These are phyloP conservation scores for Accipiter virgatus DNA, from an alignment of 2,113 vertebrate genomes.

Conservation along the genomic window DNA sequence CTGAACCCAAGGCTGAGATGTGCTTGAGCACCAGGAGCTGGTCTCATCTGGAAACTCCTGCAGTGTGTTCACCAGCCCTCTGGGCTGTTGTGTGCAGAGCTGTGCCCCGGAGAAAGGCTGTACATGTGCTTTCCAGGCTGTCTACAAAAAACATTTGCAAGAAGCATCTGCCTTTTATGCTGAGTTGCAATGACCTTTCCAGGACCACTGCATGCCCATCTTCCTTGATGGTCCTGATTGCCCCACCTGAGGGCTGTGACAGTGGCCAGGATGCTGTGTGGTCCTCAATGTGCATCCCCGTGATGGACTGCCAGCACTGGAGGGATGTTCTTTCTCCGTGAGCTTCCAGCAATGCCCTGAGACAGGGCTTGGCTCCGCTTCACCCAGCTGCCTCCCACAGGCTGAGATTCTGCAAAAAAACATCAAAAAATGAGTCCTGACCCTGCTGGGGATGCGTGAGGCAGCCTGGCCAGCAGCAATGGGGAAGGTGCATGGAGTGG, in stretches of 20 bases:
- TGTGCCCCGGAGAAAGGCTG: neutral
- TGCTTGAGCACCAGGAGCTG: too few relatives aligned
- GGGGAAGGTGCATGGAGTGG: neutral
- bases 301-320: neutral
- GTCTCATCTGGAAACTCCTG: neutral
- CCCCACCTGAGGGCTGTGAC: neutral
- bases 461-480: neutral
- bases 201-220: neutral
- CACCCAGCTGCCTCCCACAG: neutral
- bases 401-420: neutral
- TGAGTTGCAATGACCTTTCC: neutral
- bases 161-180: neutral
- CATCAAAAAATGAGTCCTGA: rapidly evolving
- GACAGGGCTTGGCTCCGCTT: neutral
- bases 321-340: neutral
- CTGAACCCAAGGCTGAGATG: neutral
- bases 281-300: neutral
- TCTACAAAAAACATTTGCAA: neutral
- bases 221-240: neutral
- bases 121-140: neutral
- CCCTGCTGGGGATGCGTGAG: rapidly evolving
- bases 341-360: neutral
- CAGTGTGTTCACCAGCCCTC: neutral
- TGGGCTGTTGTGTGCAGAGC: neutral
- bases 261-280: too few relatives aligned